These are phyloP conservation scores for Helobdella robusta DNA, from an alignment of 2,888 invertebrate genomes.

Conservation along the genomic window DNA sequence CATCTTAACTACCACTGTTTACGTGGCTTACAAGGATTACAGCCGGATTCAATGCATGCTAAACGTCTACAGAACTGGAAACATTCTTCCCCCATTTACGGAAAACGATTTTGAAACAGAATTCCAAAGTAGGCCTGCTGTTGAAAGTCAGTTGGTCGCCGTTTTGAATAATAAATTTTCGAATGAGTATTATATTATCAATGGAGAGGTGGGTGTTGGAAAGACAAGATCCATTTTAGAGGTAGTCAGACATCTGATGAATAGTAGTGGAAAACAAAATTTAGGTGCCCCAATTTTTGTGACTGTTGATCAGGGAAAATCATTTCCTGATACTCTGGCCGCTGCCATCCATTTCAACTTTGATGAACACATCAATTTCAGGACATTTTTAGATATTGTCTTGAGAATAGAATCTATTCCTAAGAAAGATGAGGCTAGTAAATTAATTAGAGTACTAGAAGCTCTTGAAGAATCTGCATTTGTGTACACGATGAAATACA, in stretches of 20 bases:
- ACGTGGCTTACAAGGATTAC: constrained; percentile 32
- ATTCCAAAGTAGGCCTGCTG: constrained; percentile 24
- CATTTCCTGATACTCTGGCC: constrained; percentile 34
- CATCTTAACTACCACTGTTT: constrained; percentile 26
- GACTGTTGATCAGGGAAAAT: constrained; percentile 30
- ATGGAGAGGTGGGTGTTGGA: constrained; percentile 34
- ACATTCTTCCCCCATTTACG: constrained; percentile 31
- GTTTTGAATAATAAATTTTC: constrained; percentile 26
- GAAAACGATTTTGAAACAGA: constrained; percentile 30
- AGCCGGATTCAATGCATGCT: constrained; percentile 29
- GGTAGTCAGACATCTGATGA: constrained; percentile 29
- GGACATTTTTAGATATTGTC: constrained; percentile 31
- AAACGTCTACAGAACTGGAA: constrained; percentile 28
- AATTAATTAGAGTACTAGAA: constrained; percentile 31
- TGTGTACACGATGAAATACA: constrained; percentile 23
- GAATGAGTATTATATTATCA: constrained; percentile 34
- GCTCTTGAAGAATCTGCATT: constrained; percentile 34
- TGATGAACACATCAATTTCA: constrained; percentile 35
- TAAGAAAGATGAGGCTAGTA: constrained; percentile 26
- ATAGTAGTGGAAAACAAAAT: constrained; percentile 8
- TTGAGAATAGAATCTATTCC: constrained; percentile 33
- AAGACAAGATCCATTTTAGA: constrained; percentile 33
- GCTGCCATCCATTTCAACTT: constrained; percentile 31
- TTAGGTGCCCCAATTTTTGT: constrained; percentile 34
- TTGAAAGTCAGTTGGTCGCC: constrained; percentile 21